Base-by-base conservation (phyloP, 2,888 invertebrate genomes). In the Agriopis leucophaearia region DNA sequence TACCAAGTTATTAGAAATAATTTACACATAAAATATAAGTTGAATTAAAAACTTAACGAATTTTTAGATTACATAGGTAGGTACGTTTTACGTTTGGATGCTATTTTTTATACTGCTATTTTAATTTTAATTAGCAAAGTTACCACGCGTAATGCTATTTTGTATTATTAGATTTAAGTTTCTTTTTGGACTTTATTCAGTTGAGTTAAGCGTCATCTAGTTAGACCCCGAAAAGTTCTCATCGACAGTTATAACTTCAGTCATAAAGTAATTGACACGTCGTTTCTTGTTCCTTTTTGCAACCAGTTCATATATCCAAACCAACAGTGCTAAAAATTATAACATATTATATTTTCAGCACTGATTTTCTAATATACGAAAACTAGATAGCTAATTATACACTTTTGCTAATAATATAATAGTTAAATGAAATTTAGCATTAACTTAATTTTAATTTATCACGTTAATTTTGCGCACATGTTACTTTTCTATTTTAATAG, bases 61-160 rank as follows among this genome's bases (percentile, higher is more conserved):
- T 60, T 61, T 52, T 60, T 55, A 61, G 27, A 27, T 18, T 51
- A n/a, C n/a, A n/a, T n/a, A n/a, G n/a, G n/a, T n/a, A 27, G 15
- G 15, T 47, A 47, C n/a, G n/a, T 47, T n/a, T 16, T 27, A 48
- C 3, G 9, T 12, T 27, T 12, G 12, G 12, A 50, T 35, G 27
- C 27, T 50, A 50, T 35, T 51, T 51, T 51, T 35, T 13, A 38
- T 51, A 51, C 48, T 45, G 45, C 45, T 45, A 45, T 45, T 44
- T 44, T 45, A 8, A 10, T 8, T 12, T n/a, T 45, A 6, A 47
- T 16, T 47, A 27, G 35, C 35, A 35, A 35, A 6, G 51, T 35
- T 51, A 51, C n/a, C 13, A 35, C 35, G 35, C 12, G 35, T 51
- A 51, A 48, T 35, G 45, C 45, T 61, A 52, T 15, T 18, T 54